These are phyloP conservation scores for Grammomys surdaster DNA, from an alignment of 2,113 vertebrate species.

Conservation along the genomic window DNA sequence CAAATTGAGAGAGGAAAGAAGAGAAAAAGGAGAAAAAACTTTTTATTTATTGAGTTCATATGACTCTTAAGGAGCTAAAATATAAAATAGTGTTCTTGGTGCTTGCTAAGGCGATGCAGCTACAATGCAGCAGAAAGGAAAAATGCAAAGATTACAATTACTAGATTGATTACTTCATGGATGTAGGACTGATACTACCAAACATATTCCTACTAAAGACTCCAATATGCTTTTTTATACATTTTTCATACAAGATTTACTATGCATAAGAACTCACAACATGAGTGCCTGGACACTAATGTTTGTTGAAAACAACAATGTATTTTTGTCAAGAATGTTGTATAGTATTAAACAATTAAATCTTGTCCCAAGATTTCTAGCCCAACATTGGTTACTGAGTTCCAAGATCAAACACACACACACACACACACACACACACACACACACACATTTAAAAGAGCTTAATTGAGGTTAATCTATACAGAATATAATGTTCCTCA, in stretches of 20 bases:
- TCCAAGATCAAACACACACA: too few relatives aligned
- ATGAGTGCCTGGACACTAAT: neutral
- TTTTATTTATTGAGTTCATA: neutral
- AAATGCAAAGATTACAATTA: neutral
- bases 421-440: neutral
- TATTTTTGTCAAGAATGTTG: neutral
- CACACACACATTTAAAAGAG: neutral
- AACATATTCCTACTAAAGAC: neutral
- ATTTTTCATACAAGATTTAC: neutral
- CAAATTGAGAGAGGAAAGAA: neutral
- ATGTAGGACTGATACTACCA: neutral
- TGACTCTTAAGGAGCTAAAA: neutral
- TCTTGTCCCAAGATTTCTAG: too few relatives aligned
- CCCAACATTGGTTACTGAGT: too few relatives aligned
- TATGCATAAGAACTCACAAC: neutral
- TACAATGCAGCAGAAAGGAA: neutral
- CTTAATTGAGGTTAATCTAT: neutral
- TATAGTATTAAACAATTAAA: too few relatives aligned
- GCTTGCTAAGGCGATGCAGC: neutral
- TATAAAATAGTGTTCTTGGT: neutral
- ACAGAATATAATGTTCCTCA: neutral
- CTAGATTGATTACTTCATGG: neutral
- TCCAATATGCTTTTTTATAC: neutral
- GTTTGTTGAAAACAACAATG: neutral
- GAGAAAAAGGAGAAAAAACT: neutral